Evolutionary conservation across 2,888 invertebrate species (phyloP).

Genomic region (Clostera curtula): DNA sequence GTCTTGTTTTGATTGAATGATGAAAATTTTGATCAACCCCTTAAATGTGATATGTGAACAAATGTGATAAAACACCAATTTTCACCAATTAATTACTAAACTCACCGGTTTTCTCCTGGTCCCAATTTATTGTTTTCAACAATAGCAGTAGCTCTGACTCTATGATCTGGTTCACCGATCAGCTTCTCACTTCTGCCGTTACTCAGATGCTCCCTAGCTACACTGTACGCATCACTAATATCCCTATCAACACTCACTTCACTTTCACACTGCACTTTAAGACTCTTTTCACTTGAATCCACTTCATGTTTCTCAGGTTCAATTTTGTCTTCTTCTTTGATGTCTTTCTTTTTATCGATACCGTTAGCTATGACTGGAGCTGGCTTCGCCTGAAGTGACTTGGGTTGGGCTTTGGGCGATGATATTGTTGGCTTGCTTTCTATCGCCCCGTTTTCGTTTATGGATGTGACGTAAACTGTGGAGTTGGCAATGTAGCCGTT

Average conservation of each 20-base stretch:
- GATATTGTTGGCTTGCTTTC: conserved; percentile 65
- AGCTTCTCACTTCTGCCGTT: conserved; percentile 86
- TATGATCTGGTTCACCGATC: conserved; percentile 79
- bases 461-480: conserved; percentile 88
- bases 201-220: conserved; percentile 56
- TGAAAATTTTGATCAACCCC: no score
- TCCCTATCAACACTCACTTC: conserved; percentile 55
- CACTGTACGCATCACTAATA: conserved; percentile 62
- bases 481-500: conserved; percentile 89
- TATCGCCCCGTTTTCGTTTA: conserved; percentile 71
- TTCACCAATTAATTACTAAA: conserved; percentile 11
- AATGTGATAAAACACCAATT: no score
- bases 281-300: conserved; percentile 61
- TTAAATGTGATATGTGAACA: no score
- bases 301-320: conserved; percentile 59
- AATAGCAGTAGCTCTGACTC: conserved; percentile 76
- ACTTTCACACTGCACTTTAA: conserved; percentile 38
- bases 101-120: conserved; percentile 76
- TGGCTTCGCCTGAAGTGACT: conserved; percentile 62
- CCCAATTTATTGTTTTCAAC: conserved; percentile 76
- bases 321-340: conserved; percentile 39
- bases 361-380: conserved; percentile 65
- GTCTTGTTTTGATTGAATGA: no score
- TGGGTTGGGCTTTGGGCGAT: conserved; percentile 62
- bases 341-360: conserved; percentile 36